Conservation (phyloP, 2,113 vertebrate species). For the Odocoileus hemionus region DNA sequence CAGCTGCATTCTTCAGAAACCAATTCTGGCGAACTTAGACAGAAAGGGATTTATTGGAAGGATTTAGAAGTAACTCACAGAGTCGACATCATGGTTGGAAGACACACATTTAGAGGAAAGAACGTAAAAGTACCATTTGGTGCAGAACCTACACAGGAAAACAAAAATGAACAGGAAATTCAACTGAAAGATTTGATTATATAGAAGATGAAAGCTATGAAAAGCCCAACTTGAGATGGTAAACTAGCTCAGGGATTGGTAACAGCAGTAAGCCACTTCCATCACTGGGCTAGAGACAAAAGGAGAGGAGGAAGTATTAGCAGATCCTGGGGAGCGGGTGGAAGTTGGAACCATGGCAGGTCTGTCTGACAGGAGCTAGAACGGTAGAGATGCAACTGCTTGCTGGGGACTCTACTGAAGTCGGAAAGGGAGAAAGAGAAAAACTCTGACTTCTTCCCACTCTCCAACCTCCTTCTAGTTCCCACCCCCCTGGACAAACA, state of each 20-base stretch:
- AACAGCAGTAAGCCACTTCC: not conserved
- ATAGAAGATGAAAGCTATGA: not conserved
- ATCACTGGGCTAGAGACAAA: not conserved
- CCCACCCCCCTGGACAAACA: not conserved
- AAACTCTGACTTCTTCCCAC: not conserved
- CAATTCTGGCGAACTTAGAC: not conserved
- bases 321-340: not conserved
- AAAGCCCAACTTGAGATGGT: not conserved
- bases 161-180: constrained; percentile 17
- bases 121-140: not conserved
- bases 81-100: not conserved
- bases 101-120: not conserved
- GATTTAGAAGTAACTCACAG: not conserved
- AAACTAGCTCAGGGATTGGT: not conserved
- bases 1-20: not conserved
- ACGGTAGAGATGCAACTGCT: not conserved
- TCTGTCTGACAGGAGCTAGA: not conserved
- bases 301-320: not conserved
- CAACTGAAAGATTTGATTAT: not conserved
- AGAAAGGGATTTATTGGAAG: not conserved
- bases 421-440: not conserved
- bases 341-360: not conserved
- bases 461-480: not conserved
- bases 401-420: not conserved
- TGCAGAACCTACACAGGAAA: constrained; percentile 1